Base-by-base conservation (phyloP, 2,888 invertebrate species). In the Cheilosia vulpina region DNA sequence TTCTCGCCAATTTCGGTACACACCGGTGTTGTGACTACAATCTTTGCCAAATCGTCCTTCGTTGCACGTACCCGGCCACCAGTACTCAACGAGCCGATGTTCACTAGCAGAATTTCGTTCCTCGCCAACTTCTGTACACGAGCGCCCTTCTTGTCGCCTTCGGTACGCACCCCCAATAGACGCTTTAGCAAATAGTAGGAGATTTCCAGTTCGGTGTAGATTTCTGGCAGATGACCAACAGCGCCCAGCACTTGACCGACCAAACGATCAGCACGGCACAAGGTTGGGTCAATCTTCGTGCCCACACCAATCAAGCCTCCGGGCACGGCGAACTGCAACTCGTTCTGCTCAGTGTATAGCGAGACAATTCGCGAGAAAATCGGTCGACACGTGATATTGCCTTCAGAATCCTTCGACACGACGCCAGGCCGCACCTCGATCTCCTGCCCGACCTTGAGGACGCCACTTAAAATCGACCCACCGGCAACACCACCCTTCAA, bases 221-320 rank as follows among this genome's bases (percentile, higher is more conserved):
- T 99, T 88, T 98, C 97, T 0, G 99, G 99, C 88, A 99, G 92
- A 65, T 98, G 97, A 27, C 98, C 99, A 24, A 99, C 98, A 13
- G 99, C 98, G 17, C 99, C 99, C 66, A 99, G 94, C 79, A 98
- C 97, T 93, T 99, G 98, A 66, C 99, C 99, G 2, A 99, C 99
- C 91, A 99, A 95, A 90, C 99, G 95, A 94, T 99, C 99, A 82
- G 99, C 99, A 90, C 99, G 95, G 92, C 99, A 99, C 62, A 99
- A 94, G 0, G 99, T 99, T 2, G 99, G 99, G 92, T 99, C 99
- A 90, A 99, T 99, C 93, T 98, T 98, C 4, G 99, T 99, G 88
- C 99, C 99, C 27, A 99, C 99, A 91, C 98, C 99, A 90, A 99
- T 99, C 65, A 99, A 94, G n/a, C 99, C 99, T 87, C 99, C 99